Percentiles rank a stretch among this genome's conserved stretches.
These are phyloP conservation scores for Brevimyrus niger DNA, from an alignment of 2,113 vertebrate species.

Conservation along the genomic window DNA sequence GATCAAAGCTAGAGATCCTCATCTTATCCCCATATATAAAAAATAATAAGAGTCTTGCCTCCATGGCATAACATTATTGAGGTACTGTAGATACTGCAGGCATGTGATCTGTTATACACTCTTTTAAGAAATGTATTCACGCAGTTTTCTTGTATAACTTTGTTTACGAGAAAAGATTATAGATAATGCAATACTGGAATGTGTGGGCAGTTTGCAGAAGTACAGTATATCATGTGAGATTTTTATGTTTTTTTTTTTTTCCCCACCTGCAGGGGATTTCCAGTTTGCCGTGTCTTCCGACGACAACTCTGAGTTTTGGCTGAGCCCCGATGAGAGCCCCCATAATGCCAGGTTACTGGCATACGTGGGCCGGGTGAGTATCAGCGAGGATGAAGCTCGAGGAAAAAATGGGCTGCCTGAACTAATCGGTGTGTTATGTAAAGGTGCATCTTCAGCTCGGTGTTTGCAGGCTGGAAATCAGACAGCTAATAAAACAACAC, in stretches of 20 bases:
- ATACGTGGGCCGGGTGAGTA: constrained; percentile 81
- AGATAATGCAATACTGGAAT: background rate
- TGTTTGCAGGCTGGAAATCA: background rate
- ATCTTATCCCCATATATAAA: background rate
- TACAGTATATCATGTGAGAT: background rate
- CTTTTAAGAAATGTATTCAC: background rate
- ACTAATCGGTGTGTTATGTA: background rate
- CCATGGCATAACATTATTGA: background rate
- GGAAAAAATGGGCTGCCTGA: background rate
- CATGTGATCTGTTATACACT: background rate
- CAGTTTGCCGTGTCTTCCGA: constrained; percentile 96
- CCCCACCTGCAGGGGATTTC: constrained; percentile 72
- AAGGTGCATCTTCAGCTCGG: background rate
- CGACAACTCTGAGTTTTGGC: constrained; percentile 97
- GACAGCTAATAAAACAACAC: background rate
- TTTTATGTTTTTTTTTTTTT: constrained; percentile 12
- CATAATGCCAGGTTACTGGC: constrained; percentile 76
- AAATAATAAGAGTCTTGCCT: background rate
- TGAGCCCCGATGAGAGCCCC: constrained; percentile 81
- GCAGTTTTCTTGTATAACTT: background rate
- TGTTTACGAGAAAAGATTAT: background rate
- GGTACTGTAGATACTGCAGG: background rate
- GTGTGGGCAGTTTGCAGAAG: background rate
- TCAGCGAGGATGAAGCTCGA: background rate
- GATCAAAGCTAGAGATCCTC: background rate